Evolutionary conservation across 2,113 vertebrate genomes (phyloP).

Genomic region (Fregetta grallaria): DNA sequence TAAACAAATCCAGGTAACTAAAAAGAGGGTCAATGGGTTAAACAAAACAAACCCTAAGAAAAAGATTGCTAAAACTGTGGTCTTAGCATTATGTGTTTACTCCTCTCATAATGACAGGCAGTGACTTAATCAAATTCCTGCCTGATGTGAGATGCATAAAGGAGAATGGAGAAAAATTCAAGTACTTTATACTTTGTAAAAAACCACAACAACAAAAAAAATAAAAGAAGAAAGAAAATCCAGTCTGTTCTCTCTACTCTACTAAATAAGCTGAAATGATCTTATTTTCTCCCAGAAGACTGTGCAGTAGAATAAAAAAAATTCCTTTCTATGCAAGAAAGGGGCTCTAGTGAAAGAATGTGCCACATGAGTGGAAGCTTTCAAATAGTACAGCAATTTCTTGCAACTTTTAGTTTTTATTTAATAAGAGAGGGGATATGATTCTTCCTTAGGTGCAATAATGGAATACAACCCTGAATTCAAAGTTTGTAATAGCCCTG

Average conservation of each 20-base stretch:
- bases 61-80: neutral
- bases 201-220: neutral
- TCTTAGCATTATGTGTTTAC: neutral
- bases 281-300: neutral
- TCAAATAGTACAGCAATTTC: neutral
- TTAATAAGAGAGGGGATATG: neutral
- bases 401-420: neutral
- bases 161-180: neutral
- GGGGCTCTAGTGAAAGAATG: neutral
- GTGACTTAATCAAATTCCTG: neutral
- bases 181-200: neutral
- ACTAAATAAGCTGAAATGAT: neutral
- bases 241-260: neutral
- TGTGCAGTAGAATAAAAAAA: neutral
- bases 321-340: neutral
- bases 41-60: neutral
- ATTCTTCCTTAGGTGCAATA: conserved; percentile 8
- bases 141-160: neutral
- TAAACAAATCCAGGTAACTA: neutral
- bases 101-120: neutral
- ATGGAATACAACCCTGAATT: neutral
- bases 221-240: neutral
- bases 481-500: neutral
- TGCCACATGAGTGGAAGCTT: neutral
- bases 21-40: neutral